These are phyloP conservation scores for Protonemura montana DNA, from an alignment of 2,888 invertebrate genomes.

Conservation along the genomic window DNA sequence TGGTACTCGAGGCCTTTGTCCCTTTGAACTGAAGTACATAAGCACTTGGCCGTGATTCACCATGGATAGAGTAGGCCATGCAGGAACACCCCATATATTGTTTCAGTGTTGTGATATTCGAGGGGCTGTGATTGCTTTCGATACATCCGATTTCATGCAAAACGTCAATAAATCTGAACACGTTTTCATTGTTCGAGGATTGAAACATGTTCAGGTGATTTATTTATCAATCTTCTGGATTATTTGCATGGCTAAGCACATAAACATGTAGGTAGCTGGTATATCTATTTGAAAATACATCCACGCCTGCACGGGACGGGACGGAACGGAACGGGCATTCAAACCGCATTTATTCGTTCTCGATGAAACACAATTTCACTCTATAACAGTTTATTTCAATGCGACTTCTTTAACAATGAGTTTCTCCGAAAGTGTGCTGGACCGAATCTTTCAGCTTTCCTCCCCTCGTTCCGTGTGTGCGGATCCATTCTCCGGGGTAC, in stretches of 20 bases:
- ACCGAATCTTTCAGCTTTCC: slow-evolving; percentile 7
- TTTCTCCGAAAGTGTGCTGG: slow-evolving; percentile 8
- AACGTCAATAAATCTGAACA: neutral
- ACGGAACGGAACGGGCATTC: neutral
- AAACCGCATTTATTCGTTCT: neutral
- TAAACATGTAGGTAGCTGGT: neutral
- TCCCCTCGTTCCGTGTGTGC: neutral
- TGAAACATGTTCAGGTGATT: neutral
- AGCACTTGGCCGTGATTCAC: neutral
- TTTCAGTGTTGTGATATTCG: no score
- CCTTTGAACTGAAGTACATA: neutral
- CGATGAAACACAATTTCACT: slow-evolving; percentile 27
- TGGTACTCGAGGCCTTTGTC: neutral
- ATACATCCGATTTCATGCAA: neutral
- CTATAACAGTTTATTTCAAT: slow-evolving; percentile 27
- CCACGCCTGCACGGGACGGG: no score
- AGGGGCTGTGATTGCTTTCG: neutral
- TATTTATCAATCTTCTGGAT: neutral
- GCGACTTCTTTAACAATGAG: neutral
- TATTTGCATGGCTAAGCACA: neutral
- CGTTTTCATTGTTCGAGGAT: neutral
- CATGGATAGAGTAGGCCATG: neutral
- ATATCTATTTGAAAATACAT: neutral
- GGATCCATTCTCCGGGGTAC: slow-evolving; percentile 2
- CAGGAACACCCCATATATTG: no score